phyloP scores from a whole-genome alignment of 2,888 invertebrate species.

The Dasysyrphus albostriatus region DNA sequence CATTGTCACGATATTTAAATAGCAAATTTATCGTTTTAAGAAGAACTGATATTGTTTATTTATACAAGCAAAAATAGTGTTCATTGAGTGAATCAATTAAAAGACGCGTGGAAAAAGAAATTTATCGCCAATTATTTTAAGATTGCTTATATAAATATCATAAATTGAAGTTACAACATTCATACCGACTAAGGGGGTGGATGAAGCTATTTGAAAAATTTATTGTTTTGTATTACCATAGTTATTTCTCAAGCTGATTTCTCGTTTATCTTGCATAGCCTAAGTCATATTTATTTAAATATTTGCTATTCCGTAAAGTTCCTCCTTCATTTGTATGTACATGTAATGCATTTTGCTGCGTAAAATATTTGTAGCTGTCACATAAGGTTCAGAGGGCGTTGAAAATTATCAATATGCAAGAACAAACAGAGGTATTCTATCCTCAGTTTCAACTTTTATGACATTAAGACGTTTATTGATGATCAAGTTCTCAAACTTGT shows the following conservation, averaged over 20 bases:
- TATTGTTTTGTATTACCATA: too few species aligned
- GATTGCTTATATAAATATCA: not conserved
- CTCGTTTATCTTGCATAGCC: too few species aligned
- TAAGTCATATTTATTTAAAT: too few species aligned
- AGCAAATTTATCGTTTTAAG: not conserved
- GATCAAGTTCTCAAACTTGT: not conserved
- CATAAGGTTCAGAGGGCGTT: not conserved
- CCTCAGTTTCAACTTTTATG: not conserved
- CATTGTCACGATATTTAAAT: not conserved
- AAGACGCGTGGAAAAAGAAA: not conserved
- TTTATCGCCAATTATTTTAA: not conserved
- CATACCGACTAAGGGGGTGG: not conserved
- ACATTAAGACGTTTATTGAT: not conserved
- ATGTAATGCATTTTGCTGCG: not conserved
- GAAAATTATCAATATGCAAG: not conserved
- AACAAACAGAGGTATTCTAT: not conserved
- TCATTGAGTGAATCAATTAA: constrained; percentile 17
- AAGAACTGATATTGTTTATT: not conserved
- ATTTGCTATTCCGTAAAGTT: too few species aligned
- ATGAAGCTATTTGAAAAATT: too few species aligned
- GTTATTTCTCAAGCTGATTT: too few species aligned
- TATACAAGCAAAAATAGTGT: not conserved
- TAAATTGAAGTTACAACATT: not conserved
- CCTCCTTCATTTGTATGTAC: too few species aligned
- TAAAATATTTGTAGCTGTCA: not conserved